Percentiles rank a stretch among this genome's conserved stretches.
Evolutionary conservation across 2,113 vertebrate genomes (phyloP).

Genomic region (Rafetus swinhoei): DNA sequence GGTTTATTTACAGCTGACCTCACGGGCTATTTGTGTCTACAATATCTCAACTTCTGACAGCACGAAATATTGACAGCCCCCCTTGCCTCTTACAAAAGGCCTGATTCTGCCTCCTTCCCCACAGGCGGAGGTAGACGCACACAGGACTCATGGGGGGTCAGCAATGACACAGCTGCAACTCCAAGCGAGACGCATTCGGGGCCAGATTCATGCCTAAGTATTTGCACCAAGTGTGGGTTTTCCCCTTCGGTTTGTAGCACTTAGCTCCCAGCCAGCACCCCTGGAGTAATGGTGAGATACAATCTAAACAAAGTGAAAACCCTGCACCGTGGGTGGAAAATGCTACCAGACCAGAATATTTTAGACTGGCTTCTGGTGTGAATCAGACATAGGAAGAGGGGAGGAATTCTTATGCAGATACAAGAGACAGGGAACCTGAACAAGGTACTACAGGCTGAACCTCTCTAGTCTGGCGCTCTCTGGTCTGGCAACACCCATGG

Average conservation of each 20-base stretch:
- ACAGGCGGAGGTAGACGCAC: neutral
- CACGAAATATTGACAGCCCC: rapidly evolving
- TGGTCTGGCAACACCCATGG: too few relatives aligned
- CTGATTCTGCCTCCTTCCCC: neutral
- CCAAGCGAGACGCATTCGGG: neutral
- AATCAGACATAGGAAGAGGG: neutral
- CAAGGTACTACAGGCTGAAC: neutral
- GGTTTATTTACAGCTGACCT: neutral
- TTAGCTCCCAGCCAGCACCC: neutral
- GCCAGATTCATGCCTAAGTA: neutral
- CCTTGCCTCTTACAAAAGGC: neutral
- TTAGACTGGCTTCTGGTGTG: neutral
- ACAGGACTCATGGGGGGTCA: neutral
- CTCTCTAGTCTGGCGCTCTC: too few relatives aligned
- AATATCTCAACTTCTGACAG: neutral
- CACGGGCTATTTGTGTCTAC: neutral
- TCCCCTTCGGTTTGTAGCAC: neutral
- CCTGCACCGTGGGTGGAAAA: neutral
- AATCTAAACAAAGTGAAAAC: neutral
- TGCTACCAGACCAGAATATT: conserved; percentile 39
- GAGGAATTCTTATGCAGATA: neutral
- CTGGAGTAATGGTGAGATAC: neutral
- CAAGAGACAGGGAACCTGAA: neutral
- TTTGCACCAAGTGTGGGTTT: rapidly evolving
- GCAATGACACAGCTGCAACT: neutral